phyloP scores from a whole-genome alignment of 2,888 invertebrate species.

The Megastigmus dorsalis region DNA sequence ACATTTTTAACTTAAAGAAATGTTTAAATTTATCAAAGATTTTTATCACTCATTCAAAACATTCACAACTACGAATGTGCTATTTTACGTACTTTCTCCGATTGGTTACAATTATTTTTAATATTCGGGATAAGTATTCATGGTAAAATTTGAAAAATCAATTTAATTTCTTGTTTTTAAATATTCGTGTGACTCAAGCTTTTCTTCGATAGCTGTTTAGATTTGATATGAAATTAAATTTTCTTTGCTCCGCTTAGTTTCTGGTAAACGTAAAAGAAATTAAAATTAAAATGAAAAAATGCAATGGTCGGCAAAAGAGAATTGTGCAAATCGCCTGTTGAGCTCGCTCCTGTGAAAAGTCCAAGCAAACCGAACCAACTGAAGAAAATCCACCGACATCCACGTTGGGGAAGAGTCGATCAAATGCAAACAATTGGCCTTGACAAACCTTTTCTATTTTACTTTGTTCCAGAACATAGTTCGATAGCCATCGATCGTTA shows the following conservation, averaged over 20 bases:
- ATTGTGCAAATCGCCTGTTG: background rate
- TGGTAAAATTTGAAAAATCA: too few relatives aligned
- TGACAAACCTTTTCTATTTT: slow-evolving; percentile 22
- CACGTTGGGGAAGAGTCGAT: slow-evolving; percentile 18
- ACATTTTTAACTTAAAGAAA: background rate
- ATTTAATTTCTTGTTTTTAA: too few relatives aligned
- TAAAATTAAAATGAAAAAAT: too few relatives aligned
- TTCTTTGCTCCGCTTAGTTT: too few relatives aligned
- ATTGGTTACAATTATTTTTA: too few relatives aligned
- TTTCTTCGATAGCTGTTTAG: too few relatives aligned
- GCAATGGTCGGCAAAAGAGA: slow-evolving; percentile 10
- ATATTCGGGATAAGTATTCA: too few relatives aligned
- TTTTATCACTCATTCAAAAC: slow-evolving; percentile 11
- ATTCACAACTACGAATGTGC: background rate
- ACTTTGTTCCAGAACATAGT: slow-evolving; percentile 41
- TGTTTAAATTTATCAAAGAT: background rate
- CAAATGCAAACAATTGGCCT: background rate
- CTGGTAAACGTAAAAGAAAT: too few relatives aligned
- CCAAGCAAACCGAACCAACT: background rate
- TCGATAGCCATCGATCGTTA: slow-evolving; percentile 63
- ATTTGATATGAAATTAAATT: too few relatives aligned
- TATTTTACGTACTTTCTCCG: too few relatives aligned
- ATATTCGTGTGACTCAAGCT: too few relatives aligned
- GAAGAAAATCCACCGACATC: background rate
- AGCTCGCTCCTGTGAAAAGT: slow-evolving; percentile 2